Evolutionary conservation across 1,140 invertebrate species (phyloP).

Genomic region (Aethina tumida): DNA sequence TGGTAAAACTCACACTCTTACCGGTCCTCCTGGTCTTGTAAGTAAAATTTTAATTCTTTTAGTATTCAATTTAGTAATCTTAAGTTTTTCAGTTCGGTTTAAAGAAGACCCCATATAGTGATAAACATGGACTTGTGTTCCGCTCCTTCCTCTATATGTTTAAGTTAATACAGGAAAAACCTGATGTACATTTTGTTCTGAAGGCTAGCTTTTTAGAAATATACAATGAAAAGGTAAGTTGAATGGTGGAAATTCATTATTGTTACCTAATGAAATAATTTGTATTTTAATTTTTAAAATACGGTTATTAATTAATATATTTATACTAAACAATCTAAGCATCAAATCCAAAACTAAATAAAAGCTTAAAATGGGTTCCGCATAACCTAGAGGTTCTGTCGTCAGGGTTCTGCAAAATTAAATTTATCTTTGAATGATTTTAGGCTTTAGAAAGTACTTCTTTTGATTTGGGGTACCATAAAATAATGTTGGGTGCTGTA

Average conservation of each 20-base stretch:
- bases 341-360: too few relatives aligned
- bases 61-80: slow-evolving; percentile 9
- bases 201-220: slow-evolving; percentile 93
- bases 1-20: slow-evolving; percentile 92
- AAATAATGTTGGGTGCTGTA: too few relatives aligned
- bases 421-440: too few relatives aligned
- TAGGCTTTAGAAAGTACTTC: too few relatives aligned
- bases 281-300: too few relatives aligned
- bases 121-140: slow-evolving; percentile 76
- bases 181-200: slow-evolving; percentile 72
- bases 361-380: too few relatives aligned
- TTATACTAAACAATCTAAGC: too few relatives aligned
- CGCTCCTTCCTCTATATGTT: slow-evolving; percentile 87
- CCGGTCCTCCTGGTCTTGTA: slow-evolving; percentile 80
- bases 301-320: too few relatives aligned
- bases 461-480: too few relatives aligned
- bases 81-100: slow-evolving; percentile 50
- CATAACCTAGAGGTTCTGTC: too few relatives aligned
- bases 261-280: too few relatives aligned
- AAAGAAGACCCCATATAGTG: slow-evolving; percentile 45
- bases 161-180: slow-evolving; percentile 63
- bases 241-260: not conserved
- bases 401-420: too few relatives aligned
- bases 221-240: slow-evolving; percentile 85
- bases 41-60: slow-evolving; percentile 25